phyloP scores from a whole-genome alignment of 2,888 invertebrate genomes.

The Odontocolon sp. region DNA sequence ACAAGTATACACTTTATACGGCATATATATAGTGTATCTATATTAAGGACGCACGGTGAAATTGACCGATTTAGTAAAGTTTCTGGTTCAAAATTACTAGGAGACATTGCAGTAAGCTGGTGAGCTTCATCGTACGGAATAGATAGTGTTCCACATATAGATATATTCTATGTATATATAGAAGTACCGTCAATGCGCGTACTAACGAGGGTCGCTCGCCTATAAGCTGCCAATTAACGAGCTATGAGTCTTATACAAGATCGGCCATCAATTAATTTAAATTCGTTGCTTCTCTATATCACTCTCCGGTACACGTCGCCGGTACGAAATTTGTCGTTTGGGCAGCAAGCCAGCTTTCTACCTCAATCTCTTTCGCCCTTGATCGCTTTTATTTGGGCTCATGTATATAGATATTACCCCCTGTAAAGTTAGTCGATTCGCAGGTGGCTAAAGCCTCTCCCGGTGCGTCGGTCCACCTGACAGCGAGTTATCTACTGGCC shows the following conservation, averaged over 20 bases:
- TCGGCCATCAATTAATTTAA: conserved; percentile 77
- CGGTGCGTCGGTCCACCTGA: conserved; percentile 27
- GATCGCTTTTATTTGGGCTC: not conserved
- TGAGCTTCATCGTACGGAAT: too few species aligned
- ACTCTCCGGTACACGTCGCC: too few species aligned
- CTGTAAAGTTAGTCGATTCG: conserved; percentile 37
- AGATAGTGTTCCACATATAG: too few species aligned
- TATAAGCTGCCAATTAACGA: conserved; percentile 79
- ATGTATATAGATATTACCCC: not conserved
- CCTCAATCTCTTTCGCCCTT: conserved; percentile 10
- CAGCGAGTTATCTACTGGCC: conserved; percentile 1
- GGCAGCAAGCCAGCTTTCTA: not conserved
- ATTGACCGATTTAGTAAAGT: too few species aligned
- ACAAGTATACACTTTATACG: not conserved
- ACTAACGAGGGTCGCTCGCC: conserved; percentile 76
- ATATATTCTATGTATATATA: not conserved
- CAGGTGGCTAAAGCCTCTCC: conserved; percentile 60
- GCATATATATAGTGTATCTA: conserved; percentile 11
- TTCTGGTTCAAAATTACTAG: too few species aligned
- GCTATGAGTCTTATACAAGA: conserved; percentile 73
- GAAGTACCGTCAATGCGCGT: conserved; percentile 51
- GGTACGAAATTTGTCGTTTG: too few species aligned
- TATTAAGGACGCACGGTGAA: not conserved
- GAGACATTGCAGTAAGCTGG: too few species aligned
- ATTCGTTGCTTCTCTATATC: conserved; percentile 62